These are phyloP conservation scores for Habrosyne pyritoides DNA, from an alignment of 2,888 invertebrate genomes.

Conservation along the genomic window DNA sequence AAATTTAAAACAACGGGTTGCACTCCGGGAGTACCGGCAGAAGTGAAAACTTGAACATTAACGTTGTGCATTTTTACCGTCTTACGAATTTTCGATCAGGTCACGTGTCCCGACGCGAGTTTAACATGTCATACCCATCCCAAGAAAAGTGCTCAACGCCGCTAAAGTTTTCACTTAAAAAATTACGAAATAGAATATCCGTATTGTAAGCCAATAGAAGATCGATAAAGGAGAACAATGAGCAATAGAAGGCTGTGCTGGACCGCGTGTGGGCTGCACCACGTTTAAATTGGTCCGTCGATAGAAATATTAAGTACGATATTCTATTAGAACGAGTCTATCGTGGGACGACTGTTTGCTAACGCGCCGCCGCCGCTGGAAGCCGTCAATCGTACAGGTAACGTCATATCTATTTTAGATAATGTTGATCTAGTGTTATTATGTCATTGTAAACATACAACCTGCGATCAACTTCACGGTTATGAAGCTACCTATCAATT, in stretches of 20 bases:
- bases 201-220: slow-evolving; percentile 22
- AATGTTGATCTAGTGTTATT: slow-evolving; percentile 45
- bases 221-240: slow-evolving; percentile 38
- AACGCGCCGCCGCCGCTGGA: slow-evolving; percentile 34
- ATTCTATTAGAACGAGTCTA: slow-evolving; percentile 39
- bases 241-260: slow-evolving; percentile 21
- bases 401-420: slow-evolving; percentile 68
- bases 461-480: not conserved
- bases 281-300: slow-evolving; percentile 48
- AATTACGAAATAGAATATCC: not conserved
- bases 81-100: too few species aligned
- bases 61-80: too few species aligned
- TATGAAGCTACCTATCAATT: slow-evolving; percentile 25
- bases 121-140: too few species aligned
- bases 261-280: slow-evolving; percentile 48
- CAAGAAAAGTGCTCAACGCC: too few species aligned
- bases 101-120: too few species aligned
- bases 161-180: too few species aligned
- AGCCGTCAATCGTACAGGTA: slow-evolving; percentile 15
- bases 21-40: too few species aligned
- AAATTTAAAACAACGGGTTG: too few species aligned
- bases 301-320: slow-evolving; percentile 47
- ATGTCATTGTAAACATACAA: slow-evolving; percentile 20
- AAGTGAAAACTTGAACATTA: too few species aligned
- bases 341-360: slow-evolving; percentile 50